Evolutionary conservation across 2,888 invertebrate species (phyloP), one percentile per base, ranked within the genome.

Genomic region (Cheilosia variabilis): DNA sequence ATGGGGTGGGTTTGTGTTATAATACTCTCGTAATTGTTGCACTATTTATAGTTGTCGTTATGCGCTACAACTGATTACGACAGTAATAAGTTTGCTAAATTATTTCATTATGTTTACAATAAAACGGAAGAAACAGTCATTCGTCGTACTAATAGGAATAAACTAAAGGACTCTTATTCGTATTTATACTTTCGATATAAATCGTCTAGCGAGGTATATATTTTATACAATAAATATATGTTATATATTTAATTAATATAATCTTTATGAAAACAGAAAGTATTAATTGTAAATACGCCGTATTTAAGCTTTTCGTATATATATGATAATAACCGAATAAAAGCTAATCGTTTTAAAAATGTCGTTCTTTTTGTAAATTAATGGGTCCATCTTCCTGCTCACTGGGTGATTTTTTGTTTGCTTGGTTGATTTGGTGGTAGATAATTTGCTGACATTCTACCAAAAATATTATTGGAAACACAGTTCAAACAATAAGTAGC

Each of bases 21-120:
- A 53, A 53, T 41, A 62, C 71, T 66, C 47, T 68, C 76, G 52
- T 65, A 57, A 31, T 65, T 24, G 37, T 71, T 43, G 58, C 52
- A 52, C 50, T 19, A 2, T 65, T 52, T 52, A 31, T 31, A 52
- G 65, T 31, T 55, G 34, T 34, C 43, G 17, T 50, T 52, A 58
- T 22, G 71, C 52, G 19, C 43, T 45, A 55, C 22, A 50, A 63
- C 13, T 63, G 22, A 53, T 34, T 47, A 27, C 19, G 31, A 43
- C 50, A 7, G 27, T 71, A 76, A 58, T 69, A 50, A 73, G 53
- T 72, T 68, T 73, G 53, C 31, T 73, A 53, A 66, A 68, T 75
- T 79, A 69, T 79, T 73, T 58, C 43, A 84, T 84, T 62, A 50
- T 84, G 79, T 84, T 75, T 79, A 62, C 34, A 57, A 37, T 27